Percentiles rank a stretch among this genome's conserved stretches.
phyloP scores from a whole-genome alignment of 2,113 vertebrate species.

The Poeciliopsis occidentalis region DNA sequence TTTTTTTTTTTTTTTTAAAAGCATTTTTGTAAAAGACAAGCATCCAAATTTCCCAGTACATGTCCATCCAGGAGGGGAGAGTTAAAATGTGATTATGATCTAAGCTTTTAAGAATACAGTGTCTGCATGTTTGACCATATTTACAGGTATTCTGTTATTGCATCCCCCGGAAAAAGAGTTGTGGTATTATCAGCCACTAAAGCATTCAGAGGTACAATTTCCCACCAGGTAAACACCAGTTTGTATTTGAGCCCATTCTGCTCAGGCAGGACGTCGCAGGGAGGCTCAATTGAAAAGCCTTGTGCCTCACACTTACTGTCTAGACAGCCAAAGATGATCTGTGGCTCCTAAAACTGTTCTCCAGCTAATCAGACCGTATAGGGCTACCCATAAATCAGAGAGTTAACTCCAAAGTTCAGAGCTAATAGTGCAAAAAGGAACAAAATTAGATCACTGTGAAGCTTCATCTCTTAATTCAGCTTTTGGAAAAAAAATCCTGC shows the following conservation, averaged over 20 bases:
- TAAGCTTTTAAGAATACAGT: no score
- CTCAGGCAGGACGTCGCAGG: constrained; percentile 13
- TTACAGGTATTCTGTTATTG: background rate
- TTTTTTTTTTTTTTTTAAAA: no score
- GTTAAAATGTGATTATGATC: no score
- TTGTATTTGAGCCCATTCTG: constrained; percentile 43
- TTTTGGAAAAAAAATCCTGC: constrained; percentile 25
- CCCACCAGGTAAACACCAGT: constrained; percentile 47
- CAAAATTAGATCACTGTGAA: constrained; percentile 21
- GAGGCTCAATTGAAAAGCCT: constrained; percentile 20
- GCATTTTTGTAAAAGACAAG: no score
- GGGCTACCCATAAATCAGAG: constrained; percentile 52
- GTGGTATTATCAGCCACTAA: background rate
- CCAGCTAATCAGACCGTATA: constrained; percentile 51
- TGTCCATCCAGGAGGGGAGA: no score
- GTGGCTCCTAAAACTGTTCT: constrained; percentile 44
- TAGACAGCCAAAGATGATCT: constrained; percentile 56
- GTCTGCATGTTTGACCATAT: no score
- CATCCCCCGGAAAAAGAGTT: background rate
- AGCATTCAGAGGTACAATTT: constrained; percentile 7
- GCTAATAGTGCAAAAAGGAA: constrained; percentile 30
- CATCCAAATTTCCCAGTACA: no score
- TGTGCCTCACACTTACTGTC: constrained; percentile 29
- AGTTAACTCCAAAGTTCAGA: constrained; percentile 49
- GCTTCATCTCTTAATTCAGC: constrained; percentile 38